phyloP scores from a whole-genome alignment of 1,140 invertebrate species.

The Uloborus diversus region DNA sequence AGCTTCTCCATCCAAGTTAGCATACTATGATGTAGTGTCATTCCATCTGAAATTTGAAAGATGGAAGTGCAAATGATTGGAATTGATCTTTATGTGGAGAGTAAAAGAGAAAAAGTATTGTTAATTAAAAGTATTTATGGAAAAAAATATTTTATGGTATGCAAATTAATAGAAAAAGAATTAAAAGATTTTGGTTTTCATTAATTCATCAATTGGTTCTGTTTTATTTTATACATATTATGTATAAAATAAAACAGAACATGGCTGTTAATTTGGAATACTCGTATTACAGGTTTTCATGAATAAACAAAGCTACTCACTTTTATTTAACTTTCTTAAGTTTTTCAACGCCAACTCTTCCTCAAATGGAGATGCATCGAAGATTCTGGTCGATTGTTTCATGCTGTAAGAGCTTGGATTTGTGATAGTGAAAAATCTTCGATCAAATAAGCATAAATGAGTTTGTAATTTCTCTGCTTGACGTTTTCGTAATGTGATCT shows the following conservation, averaged over 20 bases:
- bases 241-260: too few relatives aligned
- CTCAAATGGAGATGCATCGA: background rate
- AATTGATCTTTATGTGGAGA: too few relatives aligned
- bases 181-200: background rate
- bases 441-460: slow-evolving; percentile 25
- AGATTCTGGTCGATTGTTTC: background rate
- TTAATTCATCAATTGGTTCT: too few relatives aligned
- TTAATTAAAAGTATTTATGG: too few relatives aligned
- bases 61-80: too few relatives aligned
- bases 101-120: too few relatives aligned
- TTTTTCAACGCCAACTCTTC: background rate
- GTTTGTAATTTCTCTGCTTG: slow-evolving; percentile 27
- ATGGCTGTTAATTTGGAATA: too few relatives aligned
- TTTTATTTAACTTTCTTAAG: background rate
- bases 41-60: too few relatives aligned
- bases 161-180: background rate
- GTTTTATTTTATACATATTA: background rate
- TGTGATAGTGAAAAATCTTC: slow-evolving; percentile 14
- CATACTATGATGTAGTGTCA: too few relatives aligned
- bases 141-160: too few relatives aligned
- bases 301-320: background rate
- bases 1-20: too few relatives aligned
- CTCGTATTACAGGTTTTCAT: background rate
- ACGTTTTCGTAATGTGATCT: slow-evolving; percentile 29
- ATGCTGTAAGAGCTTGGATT: background rate